Base-by-base conservation (phyloP, 2,888 invertebrate genomes). In the Heliconius charithonia region DNA sequence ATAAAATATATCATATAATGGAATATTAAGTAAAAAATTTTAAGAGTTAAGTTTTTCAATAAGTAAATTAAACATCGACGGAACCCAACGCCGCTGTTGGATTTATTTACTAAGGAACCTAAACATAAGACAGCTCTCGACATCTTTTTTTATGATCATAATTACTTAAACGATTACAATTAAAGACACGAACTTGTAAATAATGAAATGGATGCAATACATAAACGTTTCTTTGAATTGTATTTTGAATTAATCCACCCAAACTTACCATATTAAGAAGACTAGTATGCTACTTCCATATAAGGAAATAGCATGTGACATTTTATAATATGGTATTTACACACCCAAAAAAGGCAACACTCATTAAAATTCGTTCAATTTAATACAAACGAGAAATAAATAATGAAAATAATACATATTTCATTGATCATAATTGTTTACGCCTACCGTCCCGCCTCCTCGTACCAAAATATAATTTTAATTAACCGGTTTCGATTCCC, bases 391-490 rank as follows among this genome's bases (percentile, higher is more conserved):
- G 59, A 27, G 37, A 76, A 51, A 77, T 71, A 77, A 77, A 77
- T 71, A 77, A 74, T 29, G 62, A 62, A 74, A 59, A 78, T 56
- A 77, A 78, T 74, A 67, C 67, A 74, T 78, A 69, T 78, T 74
- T 78, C 77, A 74, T 78, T 74, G 45, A 73, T 69, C 45, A 62
- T 73, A 62, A 74, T 73, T 75, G 75, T 79, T 72, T 41, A 79
- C 81, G 77, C 80, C 77, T 79, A 79, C 81, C 59, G 75, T 7
- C 63, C 79, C 77, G 79, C 78, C 80, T 80, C 80, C 73, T 81
- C 77, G 13, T 72, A 78, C 82, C 81, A 83, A 83, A 82, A 81
- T 80, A 79, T 79, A 79, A 81, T 81, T 83, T 79, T 80, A 83
- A 82, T 83, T 76, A 83, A 78, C 81, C 75, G 80, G 81, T 80